Evolutionary conservation across 2,888 invertebrate genomes (phyloP), one percentile per base, ranked within the genome.

Genomic region (Venusia cambrica): DNA sequence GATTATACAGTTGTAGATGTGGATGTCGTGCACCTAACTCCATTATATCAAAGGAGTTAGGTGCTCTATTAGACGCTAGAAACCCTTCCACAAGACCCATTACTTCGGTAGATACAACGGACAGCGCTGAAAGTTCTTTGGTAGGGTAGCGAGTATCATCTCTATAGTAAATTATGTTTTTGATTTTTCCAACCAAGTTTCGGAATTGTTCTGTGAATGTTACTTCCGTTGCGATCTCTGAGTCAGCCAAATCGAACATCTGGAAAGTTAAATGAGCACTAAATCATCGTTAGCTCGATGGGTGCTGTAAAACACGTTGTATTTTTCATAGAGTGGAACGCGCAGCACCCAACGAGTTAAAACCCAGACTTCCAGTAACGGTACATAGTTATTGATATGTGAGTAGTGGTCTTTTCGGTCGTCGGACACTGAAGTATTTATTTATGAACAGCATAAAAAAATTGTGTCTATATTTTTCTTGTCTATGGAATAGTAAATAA

Each of bases 231-330:
- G 91, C 90, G 11, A 93, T 76, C 57, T 88, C 87, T 3, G 90
- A 90, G 45, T 92, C 89, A 32, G 91, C 88, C 57, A 93, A 68
- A 56, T 91, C 89, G 52, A 92, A 93, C 71, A 91, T 91, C 94
- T 94, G 87, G 39, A 88, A 73, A 75, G 29, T 15, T n/a, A n/a
- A 25, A 22, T 2, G 6, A 22, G 7, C n/a, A 11, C 11, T 21
- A 4, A 4, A 4, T 24, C n/a, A n/a, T n/a, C n/a, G n/a, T n/a
- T n/a, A n/a, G n/a, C n/a, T n/a, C n/a, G n/a, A n/a, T n/a, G n/a
- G n/a, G n/a, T n/a, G n/a, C n/a, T n/a, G n/a, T n/a, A n/a, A n/a
- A n/a, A n/a, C n/a, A n/a, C n/a, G n/a, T n/a, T n/a, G n/a, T n/a
- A n/a, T n/a, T n/a, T n/a, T n/a, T n/a, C n/a, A n/a, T n/a, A n/a